phyloP scores from a whole-genome alignment of 2,888 invertebrate genomes.

The Parnassius mnemosyne region DNA sequence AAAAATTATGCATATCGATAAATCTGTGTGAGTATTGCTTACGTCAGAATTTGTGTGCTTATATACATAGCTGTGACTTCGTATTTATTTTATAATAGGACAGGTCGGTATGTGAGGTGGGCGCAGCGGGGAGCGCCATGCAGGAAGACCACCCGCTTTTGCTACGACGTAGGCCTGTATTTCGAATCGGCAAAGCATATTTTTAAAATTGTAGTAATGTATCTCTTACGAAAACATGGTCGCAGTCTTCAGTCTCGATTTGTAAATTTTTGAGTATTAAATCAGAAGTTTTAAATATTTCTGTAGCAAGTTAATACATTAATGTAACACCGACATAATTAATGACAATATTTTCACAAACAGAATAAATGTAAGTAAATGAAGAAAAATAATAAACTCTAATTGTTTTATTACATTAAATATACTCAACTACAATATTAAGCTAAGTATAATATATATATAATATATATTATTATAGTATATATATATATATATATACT shows the following conservation, averaged over 20 bases:
- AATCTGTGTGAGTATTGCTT: background rate
- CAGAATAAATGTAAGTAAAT: too few species aligned
- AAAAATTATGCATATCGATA: too few species aligned
- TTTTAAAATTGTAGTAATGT: conserved; percentile 6
- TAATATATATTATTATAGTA: too few species aligned
- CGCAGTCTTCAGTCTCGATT: background rate
- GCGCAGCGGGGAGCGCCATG: conserved; percentile 54
- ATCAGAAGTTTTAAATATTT: too few species aligned
- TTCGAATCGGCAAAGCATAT: conserved; percentile 9
- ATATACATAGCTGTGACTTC: conserved; percentile 34
- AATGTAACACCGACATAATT: too few species aligned
- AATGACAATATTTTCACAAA: too few species aligned
- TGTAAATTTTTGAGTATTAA: background rate
- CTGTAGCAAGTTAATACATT: too few species aligned
- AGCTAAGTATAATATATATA: too few species aligned
- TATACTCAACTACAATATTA: too few species aligned
- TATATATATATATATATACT: too few species aligned
- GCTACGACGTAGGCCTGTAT: conserved; percentile 41
- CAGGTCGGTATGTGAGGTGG: conserved; percentile 51
- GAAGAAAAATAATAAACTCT: too few species aligned
- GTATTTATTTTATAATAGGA: conserved; percentile 48
- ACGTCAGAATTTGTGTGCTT: conserved; percentile 26
- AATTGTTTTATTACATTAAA: too few species aligned
- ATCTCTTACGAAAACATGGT: background rate
- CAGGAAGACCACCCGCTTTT: conserved; percentile 59